Percentiles rank a stretch among this genome's conserved stretches.
Conservation (phyloP, 2,888 invertebrate species). For the Unio pictorum region DNA sequence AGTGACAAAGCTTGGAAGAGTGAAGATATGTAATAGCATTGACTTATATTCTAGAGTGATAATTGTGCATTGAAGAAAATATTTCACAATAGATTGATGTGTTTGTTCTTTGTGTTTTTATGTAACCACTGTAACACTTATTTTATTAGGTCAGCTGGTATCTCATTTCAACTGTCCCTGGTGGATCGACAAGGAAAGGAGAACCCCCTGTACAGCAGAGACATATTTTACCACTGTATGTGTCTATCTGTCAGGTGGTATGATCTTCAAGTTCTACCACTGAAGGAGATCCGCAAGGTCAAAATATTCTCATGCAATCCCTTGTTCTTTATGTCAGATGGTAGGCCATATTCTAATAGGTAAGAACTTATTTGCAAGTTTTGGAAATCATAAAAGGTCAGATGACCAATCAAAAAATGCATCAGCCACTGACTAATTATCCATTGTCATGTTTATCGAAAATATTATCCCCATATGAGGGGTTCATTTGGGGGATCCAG, state of each 20-base stretch:
- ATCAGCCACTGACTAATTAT: no score
- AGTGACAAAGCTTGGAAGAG: no score
- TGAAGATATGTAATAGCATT: no score
- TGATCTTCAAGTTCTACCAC: constrained; percentile 44
- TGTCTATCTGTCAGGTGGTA: constrained; percentile 59
- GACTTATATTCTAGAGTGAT: no score
- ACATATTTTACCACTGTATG: constrained; percentile 57
- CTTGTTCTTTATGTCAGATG: constrained; percentile 60
- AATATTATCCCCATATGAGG: no score
- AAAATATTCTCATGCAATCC: constrained; percentile 61
- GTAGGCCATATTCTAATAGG: constrained; percentile 56
- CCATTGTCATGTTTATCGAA: no score
- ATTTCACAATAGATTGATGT: no score
- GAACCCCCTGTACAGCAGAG: constrained; percentile 36
- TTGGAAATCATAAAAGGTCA: no score
- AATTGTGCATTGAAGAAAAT: no score
- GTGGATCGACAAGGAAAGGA: constrained; percentile 47
- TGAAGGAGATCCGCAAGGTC: constrained; percentile 45
- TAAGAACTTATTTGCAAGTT: constrained; percentile 15
- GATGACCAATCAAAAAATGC: no score
- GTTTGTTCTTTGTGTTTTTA: background rate
- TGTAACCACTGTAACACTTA: background rate
- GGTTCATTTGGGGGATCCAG: no score
- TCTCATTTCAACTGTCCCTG: constrained; percentile 53
- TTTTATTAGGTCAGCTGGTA: constrained; percentile 43